Percentiles rank a stretch among this genome's conserved stretches.
phyloP scores from a whole-genome alignment of 1,140 invertebrate genomes.

The Bilobella aurantiaca region DNA sequence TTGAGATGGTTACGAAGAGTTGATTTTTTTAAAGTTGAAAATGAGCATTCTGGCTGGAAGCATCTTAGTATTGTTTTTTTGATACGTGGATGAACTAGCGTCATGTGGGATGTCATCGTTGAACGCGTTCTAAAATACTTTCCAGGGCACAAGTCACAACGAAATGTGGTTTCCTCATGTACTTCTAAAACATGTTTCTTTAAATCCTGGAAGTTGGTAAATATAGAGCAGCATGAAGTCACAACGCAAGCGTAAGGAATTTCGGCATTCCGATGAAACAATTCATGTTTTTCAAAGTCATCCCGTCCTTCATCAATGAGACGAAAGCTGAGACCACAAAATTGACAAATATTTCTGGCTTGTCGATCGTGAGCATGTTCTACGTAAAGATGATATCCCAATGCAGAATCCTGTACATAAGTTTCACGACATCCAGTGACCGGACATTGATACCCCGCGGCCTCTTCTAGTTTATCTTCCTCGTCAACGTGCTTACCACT shows the following conservation, averaged over 20 bases:
- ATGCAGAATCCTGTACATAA: no score
- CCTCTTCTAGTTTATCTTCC: no score
- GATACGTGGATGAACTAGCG: background rate
- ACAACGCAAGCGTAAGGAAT: background rate
- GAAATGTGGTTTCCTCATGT: background rate
- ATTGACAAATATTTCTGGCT: background rate
- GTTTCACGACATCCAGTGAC: no score
- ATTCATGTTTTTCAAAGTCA: background rate
- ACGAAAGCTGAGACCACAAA: background rate
- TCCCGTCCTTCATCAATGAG: background rate
- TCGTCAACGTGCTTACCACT: no score
- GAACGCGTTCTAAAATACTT: background rate
- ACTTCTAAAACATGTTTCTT: background rate
- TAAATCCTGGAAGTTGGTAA: constrained; percentile 1
- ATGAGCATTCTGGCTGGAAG: background rate
- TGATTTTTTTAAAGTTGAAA: background rate
- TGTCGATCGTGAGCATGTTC: no score
- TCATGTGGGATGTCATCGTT: background rate
- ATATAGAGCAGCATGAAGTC: background rate
- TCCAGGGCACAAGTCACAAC: background rate
- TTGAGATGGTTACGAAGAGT: background rate
- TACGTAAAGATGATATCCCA: no score
- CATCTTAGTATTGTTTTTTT: background rate
- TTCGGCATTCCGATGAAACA: background rate
- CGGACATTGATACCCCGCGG: no score